These are phyloP conservation scores for Melanophora roralis DNA, from an alignment of 2,888 invertebrate genomes.

Conservation along the genomic window DNA sequence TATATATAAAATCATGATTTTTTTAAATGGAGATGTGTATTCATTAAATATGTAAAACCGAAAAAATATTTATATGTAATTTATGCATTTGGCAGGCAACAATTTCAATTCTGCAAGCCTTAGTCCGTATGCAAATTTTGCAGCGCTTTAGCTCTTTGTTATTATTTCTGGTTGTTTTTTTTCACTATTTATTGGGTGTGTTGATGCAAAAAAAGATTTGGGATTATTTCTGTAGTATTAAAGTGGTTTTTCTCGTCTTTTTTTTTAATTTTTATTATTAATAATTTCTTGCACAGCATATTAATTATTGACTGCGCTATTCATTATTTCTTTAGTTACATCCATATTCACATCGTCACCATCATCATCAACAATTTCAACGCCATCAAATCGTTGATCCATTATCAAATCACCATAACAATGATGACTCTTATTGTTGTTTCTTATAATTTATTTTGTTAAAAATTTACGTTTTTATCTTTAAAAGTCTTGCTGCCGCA, in stretches of 20 bases:
- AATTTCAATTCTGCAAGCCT: constrained; percentile 58
- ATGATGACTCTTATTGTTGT: constrained; percentile 48
- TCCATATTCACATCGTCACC: constrained; percentile 5
- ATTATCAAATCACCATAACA: constrained; percentile 55
- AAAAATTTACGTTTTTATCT: constrained; percentile 31
- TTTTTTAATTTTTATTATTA: constrained; percentile 36
- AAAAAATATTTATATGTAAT: constrained; percentile 37
- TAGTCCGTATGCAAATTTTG: constrained; percentile 60
- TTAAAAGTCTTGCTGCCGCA: neutral
- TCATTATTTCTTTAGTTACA: constrained; percentile 52
- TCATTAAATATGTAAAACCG: neutral
- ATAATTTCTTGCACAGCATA: constrained; percentile 60
- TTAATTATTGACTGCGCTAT: constrained; percentile 56
- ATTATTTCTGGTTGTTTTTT: constrained; percentile 10
- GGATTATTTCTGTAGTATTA: constrained; percentile 19
- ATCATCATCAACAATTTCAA: constrained; percentile 21
- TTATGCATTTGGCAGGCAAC: constrained; percentile 62
- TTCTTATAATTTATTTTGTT: constrained; percentile 36
- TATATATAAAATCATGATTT: constrained; percentile 4
- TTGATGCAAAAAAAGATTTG: constrained; percentile 15
- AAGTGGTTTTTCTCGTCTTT: constrained; percentile 18
- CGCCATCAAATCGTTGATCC: constrained; percentile 44
- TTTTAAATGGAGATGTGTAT: constrained; percentile 44
- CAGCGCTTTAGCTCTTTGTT: constrained; percentile 47
- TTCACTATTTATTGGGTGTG: constrained; percentile 51